Conservation (phyloP, 2,888 invertebrate genomes). For the Belgica antarctica region DNA sequence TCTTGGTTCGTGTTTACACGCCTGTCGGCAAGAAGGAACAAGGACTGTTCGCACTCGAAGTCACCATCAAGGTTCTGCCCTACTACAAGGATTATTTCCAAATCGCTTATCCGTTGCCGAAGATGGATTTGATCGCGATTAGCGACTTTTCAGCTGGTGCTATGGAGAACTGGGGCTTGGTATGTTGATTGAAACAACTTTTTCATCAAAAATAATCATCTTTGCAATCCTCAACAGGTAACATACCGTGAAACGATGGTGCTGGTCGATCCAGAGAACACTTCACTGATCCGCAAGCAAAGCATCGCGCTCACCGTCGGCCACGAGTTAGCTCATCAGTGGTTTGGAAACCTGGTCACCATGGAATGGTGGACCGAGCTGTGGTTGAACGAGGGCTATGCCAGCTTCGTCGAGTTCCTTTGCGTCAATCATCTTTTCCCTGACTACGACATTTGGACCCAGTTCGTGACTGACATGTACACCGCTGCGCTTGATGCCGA, state of each 20-base stretch:
- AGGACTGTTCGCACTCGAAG: slow-evolving; percentile 86
- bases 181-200: background rate
- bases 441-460: slow-evolving; percentile 95
- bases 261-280: slow-evolving; percentile 84
- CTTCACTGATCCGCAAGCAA: slow-evolving; percentile 79
- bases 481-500: slow-evolving; percentile 83
- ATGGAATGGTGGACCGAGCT: slow-evolving; percentile 96
- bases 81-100: slow-evolving; percentile 95
- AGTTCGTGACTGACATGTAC: slow-evolving; percentile 88
- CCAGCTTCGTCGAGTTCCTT: slow-evolving; percentile 91
- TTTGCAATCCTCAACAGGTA: background rate
- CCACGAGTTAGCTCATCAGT: slow-evolving; percentile 95
- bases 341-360: slow-evolving; percentile 97
- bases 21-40: slow-evolving; percentile 90
- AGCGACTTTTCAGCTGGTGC: slow-evolving; percentile 94
- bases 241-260: slow-evolving; percentile 76
- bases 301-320: slow-evolving; percentile 84
- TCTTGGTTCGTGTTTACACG: slow-evolving; percentile 77
- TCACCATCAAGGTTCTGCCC: slow-evolving; percentile 86
- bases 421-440: slow-evolving; percentile 91
- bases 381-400: slow-evolving; percentile 96
- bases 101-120: slow-evolving; percentile 91
- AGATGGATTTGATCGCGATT: slow-evolving; percentile 94
- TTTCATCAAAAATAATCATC: background rate
- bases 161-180: slow-evolving; percentile 94